These are phyloP conservation scores for Blastomussa wellsi DNA, from an alignment of 92 coral and sea anemone species.

Conservation along the genomic window DNA sequence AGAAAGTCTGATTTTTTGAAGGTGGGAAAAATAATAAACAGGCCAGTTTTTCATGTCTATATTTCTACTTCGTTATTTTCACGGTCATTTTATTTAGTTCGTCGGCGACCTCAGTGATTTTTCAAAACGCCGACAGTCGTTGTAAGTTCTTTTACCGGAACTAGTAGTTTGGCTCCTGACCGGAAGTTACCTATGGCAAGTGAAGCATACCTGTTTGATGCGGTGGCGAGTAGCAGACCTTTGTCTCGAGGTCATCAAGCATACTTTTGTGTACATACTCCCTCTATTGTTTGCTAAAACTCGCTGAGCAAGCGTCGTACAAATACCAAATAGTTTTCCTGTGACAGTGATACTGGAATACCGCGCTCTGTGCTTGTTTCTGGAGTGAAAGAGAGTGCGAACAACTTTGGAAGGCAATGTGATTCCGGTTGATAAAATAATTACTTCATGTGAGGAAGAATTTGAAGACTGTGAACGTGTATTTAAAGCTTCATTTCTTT, in stretches of 20 bases:
- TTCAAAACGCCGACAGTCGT: not conserved
- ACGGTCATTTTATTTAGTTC: not conserved
- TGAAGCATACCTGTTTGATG: slow-evolving; percentile 11
- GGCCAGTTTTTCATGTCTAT: not conserved
- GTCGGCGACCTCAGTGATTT: not conserved
- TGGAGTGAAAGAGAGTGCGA: slow-evolving; percentile 9
- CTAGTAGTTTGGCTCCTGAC: not conserved
- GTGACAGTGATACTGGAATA: slow-evolving; percentile 13
- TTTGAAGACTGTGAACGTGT: not conserved
- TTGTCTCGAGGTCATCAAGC: slow-evolving; percentile 34
- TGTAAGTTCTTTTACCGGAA: slow-evolving; percentile 15
- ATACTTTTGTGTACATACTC: slow-evolving; percentile 10
- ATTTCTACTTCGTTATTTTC: not conserved
- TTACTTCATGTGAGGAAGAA: not conserved
- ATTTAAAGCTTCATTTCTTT: not conserved
- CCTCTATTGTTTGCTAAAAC: slow-evolving; percentile 29
- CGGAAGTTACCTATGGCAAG: slow-evolving; percentile 46
- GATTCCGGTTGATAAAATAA: slow-evolving; percentile 41
- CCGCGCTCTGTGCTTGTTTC: not conserved
- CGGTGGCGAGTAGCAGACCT: slow-evolving; percentile 27
- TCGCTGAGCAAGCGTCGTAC: slow-evolving; percentile 37
- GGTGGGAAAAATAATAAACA: not conserved
- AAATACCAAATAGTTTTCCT: slow-evolving; percentile 14
- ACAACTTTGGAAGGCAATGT: slow-evolving; percentile 12
- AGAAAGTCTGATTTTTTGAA: slow-evolving; percentile 5